Evolutionary conservation across 92 coral and sea anemone genomes (phyloP), one percentile per base, ranked within the genome.

Genomic region (Pocillopora grandis): DNA sequence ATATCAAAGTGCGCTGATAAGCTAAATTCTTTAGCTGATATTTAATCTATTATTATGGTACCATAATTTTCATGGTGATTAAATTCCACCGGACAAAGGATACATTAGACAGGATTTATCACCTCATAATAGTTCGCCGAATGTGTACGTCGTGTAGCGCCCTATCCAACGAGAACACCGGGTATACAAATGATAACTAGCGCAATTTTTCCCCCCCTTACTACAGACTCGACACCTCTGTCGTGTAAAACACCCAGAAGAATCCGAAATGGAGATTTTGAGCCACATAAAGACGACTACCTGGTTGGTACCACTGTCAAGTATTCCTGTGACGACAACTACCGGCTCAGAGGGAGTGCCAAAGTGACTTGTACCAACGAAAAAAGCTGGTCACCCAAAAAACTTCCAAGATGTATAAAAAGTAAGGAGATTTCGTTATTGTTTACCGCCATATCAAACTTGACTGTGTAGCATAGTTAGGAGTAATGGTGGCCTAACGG

Each of bases 361-460:
- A 75, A 75, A 66, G 58, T 85, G 33, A 94, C 80, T 13, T 94
- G 98, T 64, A 52, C 12, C 21, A 27, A 76, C 2, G 76, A 81
- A 61, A 92, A 91, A 77, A 80, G 80, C 64, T 94, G 98, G 98
- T 70, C 83, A 35, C 86, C 87, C 12, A 36, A 20, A 13, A 49
- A 42, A 27, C 87, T 88, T 55, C 90, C 86, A 13, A 86, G 86
- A 65, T 78, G 87, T 37, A 84, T 37, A 61, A 85, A 71, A 89
- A 88, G 94, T 91, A 82, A 76, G 57, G 35, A 27, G 42, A 60
- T 7, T 21, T 55, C 23, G 49, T n/a, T 27, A 49, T 62, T 69
- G 35, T 42, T 42, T 42, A 42, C 8, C 1, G 7, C 52, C 52
- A 7, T 42, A 42, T 42, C 52, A 42, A 42, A 42, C 4, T 42